A percentile compares a stretch with the other conserved stretches of the same genome.
These are phyloP conservation scores for Capromys pilorides DNA, from an alignment of 2,797 vertebrate species.

Conservation along the genomic window DNA sequence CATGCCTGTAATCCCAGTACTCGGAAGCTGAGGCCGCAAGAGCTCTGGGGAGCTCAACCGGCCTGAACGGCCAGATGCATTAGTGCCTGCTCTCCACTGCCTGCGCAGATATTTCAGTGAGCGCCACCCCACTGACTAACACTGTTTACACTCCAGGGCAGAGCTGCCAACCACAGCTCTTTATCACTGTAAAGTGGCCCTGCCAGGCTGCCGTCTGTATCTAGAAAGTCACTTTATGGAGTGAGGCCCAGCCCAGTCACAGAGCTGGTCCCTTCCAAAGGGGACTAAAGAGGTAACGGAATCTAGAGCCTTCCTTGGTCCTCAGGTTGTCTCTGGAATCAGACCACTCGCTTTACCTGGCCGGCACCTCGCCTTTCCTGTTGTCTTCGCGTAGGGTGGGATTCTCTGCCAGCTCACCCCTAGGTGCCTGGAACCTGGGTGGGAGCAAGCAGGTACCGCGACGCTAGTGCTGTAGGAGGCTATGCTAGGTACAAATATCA, in stretches of 20 bases:
- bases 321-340: not conserved
- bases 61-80: not conserved
- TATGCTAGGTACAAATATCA: not conserved
- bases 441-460: accelerated
- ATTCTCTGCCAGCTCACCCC: slow-evolving; percentile 86
- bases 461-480: no score
- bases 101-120: not conserved
- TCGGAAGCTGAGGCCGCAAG: not conserved
- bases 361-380: slow-evolving; percentile 63
- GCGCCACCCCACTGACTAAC: not conserved
- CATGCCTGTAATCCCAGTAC: not conserved
- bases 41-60: not conserved
- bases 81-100: not conserved
- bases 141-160: not conserved
- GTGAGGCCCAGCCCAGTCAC: not conserved
- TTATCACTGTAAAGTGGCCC: not conserved
- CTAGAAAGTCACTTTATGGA: not conserved
- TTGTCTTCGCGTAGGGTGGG: slow-evolving; percentile 85
- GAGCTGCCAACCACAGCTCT: accelerated
- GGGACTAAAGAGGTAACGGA: not conserved
- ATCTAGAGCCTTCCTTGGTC: not conserved
- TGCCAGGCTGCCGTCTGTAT: not conserved
- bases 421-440: slow-evolving; percentile 87
- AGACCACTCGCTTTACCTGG: slow-evolving; percentile 83
- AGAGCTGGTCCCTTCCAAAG: not conserved